Evolutionary conservation across 2,797 vertebrate genomes (phyloP).

Genomic region (Pseudotriccus pelzelni): DNA sequence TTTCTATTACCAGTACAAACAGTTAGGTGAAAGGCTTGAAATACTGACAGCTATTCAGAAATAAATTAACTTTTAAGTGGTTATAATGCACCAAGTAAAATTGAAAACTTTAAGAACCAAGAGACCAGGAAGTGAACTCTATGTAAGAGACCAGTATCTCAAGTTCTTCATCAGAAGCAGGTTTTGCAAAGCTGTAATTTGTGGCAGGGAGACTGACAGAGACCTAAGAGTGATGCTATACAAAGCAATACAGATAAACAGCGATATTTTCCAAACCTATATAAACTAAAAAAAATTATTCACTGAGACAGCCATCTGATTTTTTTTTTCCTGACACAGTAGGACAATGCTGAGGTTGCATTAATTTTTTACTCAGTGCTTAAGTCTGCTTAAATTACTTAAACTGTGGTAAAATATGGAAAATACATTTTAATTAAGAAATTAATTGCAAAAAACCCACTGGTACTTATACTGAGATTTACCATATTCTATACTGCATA

Average conservation of each 20-base stretch:
- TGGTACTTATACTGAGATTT: neutral
- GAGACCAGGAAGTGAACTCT: neutral
- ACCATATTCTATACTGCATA: neutral
- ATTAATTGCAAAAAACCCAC: neutral
- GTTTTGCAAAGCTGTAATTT: neutral
- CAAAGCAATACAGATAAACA: neutral
- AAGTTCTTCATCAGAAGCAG: neutral
- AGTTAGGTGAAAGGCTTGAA: neutral
- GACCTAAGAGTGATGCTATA: neutral
- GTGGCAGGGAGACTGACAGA: neutral
- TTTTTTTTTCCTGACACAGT: conserved; percentile 51
- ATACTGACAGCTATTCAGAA: neutral
- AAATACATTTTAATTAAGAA: conserved; percentile 23
- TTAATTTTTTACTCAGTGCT: conserved; percentile 45
- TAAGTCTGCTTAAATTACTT: conserved; percentile 51
- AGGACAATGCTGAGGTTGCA: conserved; percentile 52
- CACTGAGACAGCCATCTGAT: conserved; percentile 51
- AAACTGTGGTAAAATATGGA: neutral
- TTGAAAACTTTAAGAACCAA: neutral
- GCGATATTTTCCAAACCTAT: neutral
- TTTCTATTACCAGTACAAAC: neutral
- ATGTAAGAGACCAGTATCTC: neutral
- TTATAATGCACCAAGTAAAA: neutral
- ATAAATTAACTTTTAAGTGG: neutral
- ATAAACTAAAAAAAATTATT: conserved; percentile 41